Base-by-base conservation (phyloP, 2,888 invertebrate species). In the Amorpha juglandis region DNA sequence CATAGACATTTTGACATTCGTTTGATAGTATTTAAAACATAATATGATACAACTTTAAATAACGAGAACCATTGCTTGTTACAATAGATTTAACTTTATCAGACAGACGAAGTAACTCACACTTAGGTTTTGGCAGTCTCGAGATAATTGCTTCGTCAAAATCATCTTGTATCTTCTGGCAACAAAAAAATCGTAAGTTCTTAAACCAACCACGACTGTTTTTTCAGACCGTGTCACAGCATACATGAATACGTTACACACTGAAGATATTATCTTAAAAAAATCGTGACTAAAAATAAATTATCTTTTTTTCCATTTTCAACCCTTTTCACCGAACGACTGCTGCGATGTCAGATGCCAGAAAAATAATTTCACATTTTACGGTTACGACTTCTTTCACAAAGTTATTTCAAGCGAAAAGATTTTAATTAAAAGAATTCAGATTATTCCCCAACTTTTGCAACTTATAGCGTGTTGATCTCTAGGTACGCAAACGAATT, bases 361-460 rank as follows among this genome's bases (percentile, higher is more conserved):
- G 16, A 58, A 58, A 58, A 58, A 58, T 58, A 58, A 38, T 58
- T 58, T 53, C 21, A 16, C 42, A 45, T 63, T 50, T 50, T 50
- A 50, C 50, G 19, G 50, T 19, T 33, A 48, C 21, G 45, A n/a
- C 27, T 47, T 63, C 35, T 58, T 58, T 19, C 50, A 64, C 12
- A 53, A 69, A 65, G 67, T 67, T 47, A 68, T 65, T 27, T 62
- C 70, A 69, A 69, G 66, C 42, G 67, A 68, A 69, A 63, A 64
- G 67, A 48, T 62, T 70, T 71, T 62, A 63, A 69, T 50, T 68
- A 71, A 71, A 73, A 42, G 6, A 19, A 42, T 42, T 42, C 1
- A 16, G 16, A 38, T 55, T 55, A 35, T 38, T 35, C 35, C n/a
- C 16, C 35, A 16, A 16, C 53, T 55, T 19, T 55, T 16, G 2